phyloP scores from a whole-genome alignment of 2,797 vertebrate genomes.

The Poecilia picta region DNA sequence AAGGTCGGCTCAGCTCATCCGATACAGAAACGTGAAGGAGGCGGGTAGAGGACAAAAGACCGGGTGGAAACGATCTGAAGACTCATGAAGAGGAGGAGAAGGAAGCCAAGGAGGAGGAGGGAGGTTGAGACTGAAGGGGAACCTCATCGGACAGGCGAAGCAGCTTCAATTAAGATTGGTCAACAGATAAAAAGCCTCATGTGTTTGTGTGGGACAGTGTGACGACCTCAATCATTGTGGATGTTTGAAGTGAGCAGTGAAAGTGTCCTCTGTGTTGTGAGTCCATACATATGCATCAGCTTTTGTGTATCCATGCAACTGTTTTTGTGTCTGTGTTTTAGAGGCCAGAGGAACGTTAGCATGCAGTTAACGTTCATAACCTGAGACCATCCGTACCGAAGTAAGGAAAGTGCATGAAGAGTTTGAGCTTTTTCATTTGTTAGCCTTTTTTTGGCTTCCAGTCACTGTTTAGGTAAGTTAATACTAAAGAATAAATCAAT shows the following conservation, averaged over 20 bases:
- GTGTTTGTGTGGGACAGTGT: constrained; percentile 28
- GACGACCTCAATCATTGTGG: constrained; percentile 12
- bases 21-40: constrained; percentile 55
- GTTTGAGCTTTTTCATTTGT: neutral
- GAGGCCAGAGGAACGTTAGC: neutral
- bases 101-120: constrained; percentile 24
- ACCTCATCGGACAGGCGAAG: constrained; percentile 51
- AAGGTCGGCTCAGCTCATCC: constrained; percentile 60
- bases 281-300: neutral
- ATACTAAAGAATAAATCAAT: neutral
- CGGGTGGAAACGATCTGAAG: constrained; percentile 27
- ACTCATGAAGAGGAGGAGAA: constrained; percentile 26
- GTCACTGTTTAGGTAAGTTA: neutral
- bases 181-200: constrained; percentile 64
- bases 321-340: constrained; percentile 17
- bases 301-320: constrained; percentile 9
- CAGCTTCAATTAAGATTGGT: constrained; percentile 76
- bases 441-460: neutral
- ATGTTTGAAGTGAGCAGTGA: constrained; percentile 22
- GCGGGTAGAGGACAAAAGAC: constrained; percentile 57
- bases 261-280: constrained; percentile 3
- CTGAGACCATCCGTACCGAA: neutral
- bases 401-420: neutral
- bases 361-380: neutral
- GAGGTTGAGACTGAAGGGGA: constrained; percentile 23